A percentile compares a stretch with the other conserved stretches of the same genome.
phyloP scores from a whole-genome alignment of 2,113 vertebrate genomes.

The Larimichthys crocea region DNA sequence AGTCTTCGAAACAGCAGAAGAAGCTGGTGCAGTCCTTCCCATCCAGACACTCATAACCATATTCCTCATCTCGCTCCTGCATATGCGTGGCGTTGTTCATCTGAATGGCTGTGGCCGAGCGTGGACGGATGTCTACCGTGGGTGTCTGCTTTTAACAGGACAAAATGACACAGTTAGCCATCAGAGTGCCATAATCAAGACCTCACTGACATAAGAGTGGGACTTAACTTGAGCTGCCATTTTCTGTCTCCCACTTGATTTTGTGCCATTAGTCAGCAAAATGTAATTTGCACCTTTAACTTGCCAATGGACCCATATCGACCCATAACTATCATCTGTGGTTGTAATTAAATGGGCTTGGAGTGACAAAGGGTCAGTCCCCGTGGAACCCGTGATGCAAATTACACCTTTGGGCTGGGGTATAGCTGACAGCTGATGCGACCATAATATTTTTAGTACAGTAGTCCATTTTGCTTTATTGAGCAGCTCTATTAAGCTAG shows the following conservation, averaged over 20 bases:
- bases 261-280: conserved; percentile 42
- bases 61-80: conserved; percentile 97
- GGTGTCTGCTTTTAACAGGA: conserved; percentile 89
- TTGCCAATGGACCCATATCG: conserved; percentile 53
- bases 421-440: conserved; percentile 23
- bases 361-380: conserved; percentile 47
- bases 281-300: conserved; percentile 64
- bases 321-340: conserved; percentile 45
- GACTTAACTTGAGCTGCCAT: conserved; percentile 40
- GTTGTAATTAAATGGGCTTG: conserved; percentile 60
- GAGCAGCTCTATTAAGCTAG: conserved; percentile 52
- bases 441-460: conserved; percentile 19
- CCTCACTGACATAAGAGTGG: conserved; percentile 22
- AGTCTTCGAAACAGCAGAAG: conserved; percentile 99
- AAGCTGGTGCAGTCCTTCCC: conserved; percentile 99
- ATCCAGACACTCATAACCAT: conserved; percentile 97
- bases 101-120: conserved; percentile 96
- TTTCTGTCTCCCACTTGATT: conserved; percentile 31
- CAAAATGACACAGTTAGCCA: conserved; percentile 61
- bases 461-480: conserved; percentile 39
- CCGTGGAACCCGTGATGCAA: conserved; percentile 48
- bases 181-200: neutral
- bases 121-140: conserved; percentile 97
- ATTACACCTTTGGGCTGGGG: conserved; percentile 57
- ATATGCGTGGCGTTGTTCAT: conserved; percentile 99